These are phyloP conservation scores for Quadroppia sp. DNA, from an alignment of 2,888 invertebrate species.

Conservation along the genomic window DNA sequence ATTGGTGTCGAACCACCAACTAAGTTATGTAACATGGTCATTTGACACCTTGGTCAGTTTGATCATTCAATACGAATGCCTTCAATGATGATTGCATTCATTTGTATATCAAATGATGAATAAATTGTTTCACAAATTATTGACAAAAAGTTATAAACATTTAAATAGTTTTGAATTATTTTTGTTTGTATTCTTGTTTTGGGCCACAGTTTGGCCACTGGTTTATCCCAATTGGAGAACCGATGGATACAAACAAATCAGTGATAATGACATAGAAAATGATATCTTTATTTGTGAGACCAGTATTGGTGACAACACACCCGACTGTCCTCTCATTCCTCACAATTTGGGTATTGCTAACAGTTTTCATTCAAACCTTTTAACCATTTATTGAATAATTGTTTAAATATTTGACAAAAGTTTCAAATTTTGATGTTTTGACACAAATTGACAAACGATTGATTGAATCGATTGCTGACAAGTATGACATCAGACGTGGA, in stretches of 20 bases:
- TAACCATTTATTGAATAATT: background rate
- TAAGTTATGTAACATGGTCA: too few species aligned
- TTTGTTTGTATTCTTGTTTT: slow-evolving; percentile 25
- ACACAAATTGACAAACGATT: slow-evolving; percentile 19
- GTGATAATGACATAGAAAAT: slow-evolving; percentile 20
- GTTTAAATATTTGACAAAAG: slow-evolving; percentile 18
- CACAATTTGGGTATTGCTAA: slow-evolving; percentile 5
- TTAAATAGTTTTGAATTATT: background rate
- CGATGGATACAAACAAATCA: slow-evolving; percentile 4
- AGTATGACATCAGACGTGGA: slow-evolving; percentile 43
- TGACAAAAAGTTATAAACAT: background rate
- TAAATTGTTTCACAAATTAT: background rate
- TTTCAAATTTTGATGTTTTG: slow-evolving; percentile 21
- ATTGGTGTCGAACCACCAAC: too few species aligned
- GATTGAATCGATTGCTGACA: slow-evolving; percentile 12
- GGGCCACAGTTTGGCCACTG: slow-evolving; percentile 28
- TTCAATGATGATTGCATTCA: too few species aligned
- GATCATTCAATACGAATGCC: too few species aligned
- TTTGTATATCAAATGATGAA: background rate
- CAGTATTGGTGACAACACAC: background rate
- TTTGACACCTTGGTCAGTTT: too few species aligned
- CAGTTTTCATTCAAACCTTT: background rate
- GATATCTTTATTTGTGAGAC: background rate
- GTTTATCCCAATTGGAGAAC: slow-evolving; percentile 14
- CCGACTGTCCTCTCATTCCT: background rate